Evolutionary conservation across 2,113 vertebrate genomes (phyloP), one percentile per base, ranked within the genome.

Genomic region (Procavia capensis): DNA sequence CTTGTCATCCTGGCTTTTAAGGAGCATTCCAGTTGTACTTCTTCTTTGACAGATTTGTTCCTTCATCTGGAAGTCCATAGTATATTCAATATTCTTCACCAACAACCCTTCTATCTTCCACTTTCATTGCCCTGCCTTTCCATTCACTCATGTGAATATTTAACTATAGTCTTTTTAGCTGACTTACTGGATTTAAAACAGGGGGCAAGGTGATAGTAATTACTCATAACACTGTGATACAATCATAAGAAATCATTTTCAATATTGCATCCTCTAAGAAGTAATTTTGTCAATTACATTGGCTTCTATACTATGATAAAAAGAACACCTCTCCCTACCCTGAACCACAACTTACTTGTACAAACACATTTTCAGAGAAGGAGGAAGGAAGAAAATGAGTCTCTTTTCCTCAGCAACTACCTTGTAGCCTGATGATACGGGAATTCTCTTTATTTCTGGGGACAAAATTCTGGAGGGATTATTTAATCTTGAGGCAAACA

Each of bases 111-210:
- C 36, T 39, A 5, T 39, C 70, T 72, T 70, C 68, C 22, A 36
- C 39, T 72, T 72, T 36, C 36, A 72, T 72, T 39, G n/a, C 36
- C 17, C 70, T 39, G 70, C 7, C 39, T 39, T 9, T 4, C 3
- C 70, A 39, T 24, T 19, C 2, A 10, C 25, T 20, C 70, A 39
- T 7, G 41, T 70, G 34, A 70, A 20, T 70, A 59, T 59, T 59
- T 59, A 70, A n/a, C 36, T 70, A n/a, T 39, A 39, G 2, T 64
- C 8, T 61, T 76, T 10, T 93, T 86, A 54, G 76, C 64, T 27
- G 14, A 45, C 20, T 87, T 74, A 66, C 3, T 90, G 10, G 11
- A 68, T 92, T 92, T 96, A 90, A 61, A 93, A 86, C 16, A 39
- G 17, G 13, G 17, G 6, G 14, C 16, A 8, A 68, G 39, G 20